Evolutionary conservation across 2,113 vertebrate species (phyloP).

Genomic region (Rhinoptilus africanus): DNA sequence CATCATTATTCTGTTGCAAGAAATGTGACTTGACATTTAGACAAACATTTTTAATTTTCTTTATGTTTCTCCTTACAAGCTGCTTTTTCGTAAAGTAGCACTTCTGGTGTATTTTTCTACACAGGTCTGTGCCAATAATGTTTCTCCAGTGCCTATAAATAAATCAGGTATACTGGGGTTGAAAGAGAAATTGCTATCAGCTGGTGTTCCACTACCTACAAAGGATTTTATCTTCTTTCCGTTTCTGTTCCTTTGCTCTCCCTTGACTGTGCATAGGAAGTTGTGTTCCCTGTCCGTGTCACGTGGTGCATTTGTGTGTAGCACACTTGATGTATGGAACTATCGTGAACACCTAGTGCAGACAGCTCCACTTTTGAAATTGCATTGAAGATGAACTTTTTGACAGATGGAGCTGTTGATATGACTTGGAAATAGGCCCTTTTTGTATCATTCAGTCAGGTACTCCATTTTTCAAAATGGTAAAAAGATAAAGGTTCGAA

Average conservation of each 20-base stretch:
- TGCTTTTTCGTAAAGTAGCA: background rate
- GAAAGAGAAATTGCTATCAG: slow-evolving; percentile 37
- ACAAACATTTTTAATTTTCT: background rate
- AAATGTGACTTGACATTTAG: background rate
- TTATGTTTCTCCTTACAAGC: background rate
- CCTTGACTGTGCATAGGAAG: background rate
- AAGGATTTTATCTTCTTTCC: slow-evolving; percentile 36
- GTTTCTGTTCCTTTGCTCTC: slow-evolving; percentile 14
- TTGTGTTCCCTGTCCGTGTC: background rate
- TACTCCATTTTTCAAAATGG: background rate
- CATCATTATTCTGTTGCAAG: background rate
- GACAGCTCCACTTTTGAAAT: background rate
- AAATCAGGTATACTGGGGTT: slow-evolving; percentile 23
- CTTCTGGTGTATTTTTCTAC: background rate
- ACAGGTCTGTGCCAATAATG: background rate
- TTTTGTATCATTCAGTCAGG: background rate
- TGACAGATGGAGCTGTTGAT: slow-evolving; percentile 11
- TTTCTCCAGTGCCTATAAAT: slow-evolving; percentile 48
- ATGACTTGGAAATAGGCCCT: slow-evolving; percentile 29
- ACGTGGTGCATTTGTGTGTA: background rate
- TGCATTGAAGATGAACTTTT: background rate
- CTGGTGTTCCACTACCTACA: background rate
- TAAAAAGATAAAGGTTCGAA: background rate
- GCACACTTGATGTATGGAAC: background rate
- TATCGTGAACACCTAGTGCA: background rate